phyloP scores from a whole-genome alignment of 2,888 invertebrate species.

The Drosophila robusta region DNA sequence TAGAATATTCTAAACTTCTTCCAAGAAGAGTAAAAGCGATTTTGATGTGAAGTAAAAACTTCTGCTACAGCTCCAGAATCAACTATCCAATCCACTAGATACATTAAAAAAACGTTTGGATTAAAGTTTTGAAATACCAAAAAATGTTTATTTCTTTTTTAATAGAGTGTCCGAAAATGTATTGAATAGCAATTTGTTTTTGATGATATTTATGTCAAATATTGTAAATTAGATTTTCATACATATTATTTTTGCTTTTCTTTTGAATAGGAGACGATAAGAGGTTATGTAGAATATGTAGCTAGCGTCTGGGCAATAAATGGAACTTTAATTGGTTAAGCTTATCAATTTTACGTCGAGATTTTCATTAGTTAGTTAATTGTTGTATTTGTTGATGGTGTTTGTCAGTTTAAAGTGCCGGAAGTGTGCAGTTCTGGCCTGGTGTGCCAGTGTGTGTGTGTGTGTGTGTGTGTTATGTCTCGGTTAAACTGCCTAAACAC shows the following conservation, averaged over 20 bases:
- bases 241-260: not conserved
- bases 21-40: too few species aligned
- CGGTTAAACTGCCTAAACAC: not conserved
- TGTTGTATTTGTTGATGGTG: not conserved
- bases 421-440: not conserved
- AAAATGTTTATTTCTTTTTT: conserved; percentile 64
- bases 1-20: too few species aligned
- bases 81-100: not conserved
- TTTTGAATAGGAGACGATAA: conserved; percentile 23
- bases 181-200: conserved; percentile 38
- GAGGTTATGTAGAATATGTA: conserved; percentile 16
- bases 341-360: conserved; percentile 22
- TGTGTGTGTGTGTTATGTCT: not conserved
- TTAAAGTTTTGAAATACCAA: conserved; percentile 72
- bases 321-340: conserved; percentile 38
- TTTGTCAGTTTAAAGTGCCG: not conserved
- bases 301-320: conserved; percentile 41
- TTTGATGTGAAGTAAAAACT: too few species aligned
- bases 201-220: conserved; percentile 27
- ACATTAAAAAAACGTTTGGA: not conserved
- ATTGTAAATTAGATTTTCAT: conserved; percentile 19
- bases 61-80: too few species aligned
- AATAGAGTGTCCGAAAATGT: conserved; percentile 60
- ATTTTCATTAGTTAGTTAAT: not conserved
- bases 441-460: not conserved